Base-by-base conservation (phyloP, 2,888 invertebrate genomes). In the Chloroclystis v-ata region DNA sequence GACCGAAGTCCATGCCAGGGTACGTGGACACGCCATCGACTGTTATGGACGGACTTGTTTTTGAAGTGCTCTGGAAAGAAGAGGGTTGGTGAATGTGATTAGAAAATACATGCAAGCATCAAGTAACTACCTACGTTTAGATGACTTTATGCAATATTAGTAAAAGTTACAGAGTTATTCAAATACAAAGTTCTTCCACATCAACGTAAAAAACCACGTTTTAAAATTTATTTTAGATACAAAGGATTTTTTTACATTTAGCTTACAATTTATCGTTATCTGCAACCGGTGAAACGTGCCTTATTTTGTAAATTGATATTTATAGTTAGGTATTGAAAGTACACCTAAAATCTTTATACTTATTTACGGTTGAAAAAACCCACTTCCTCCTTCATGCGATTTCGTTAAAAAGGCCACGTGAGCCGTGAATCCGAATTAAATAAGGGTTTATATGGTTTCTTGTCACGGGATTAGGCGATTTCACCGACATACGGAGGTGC, bases 1-100 rank as follows among this genome's bases (percentile, higher is more conserved):
- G 90, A 0, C 90, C 91, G 61, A 91, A 91, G 16, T 83, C 87
- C 57, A 90, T 72, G 4, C 90, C 90, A 1, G 90, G 90, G 67
- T 87, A 90, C 28, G 87, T 86, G 47, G 86, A 81, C 54, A 79
- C 72, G 66, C 80, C 83, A 82, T 86, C 84, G 69, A 79, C 75
- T 65, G 79, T 73, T 72, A 82, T 83, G 87, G 86, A 86, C 87
- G 87, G 87, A 87, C 72, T 86, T 59, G 72, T 71, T 84, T 84
- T 84, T 62, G 86, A 82, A 54, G 84, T 80, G 54, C 72, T 82
- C 86, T 87, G 78, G 2, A 72, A 73, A 59, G 16, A 47, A 33
- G n/a, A 16, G 4, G 6, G 24, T 3, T 6, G 6, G 4, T 6
- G 6, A 5, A 6, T 24, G 4, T 24, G 4, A 5, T 4, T 24